Percentiles rank a stretch among this genome's conserved stretches.
These are phyloP conservation scores for Temnothorax nylanderi DNA, from an alignment of 1,140 invertebrate species.

Conservation along the genomic window DNA sequence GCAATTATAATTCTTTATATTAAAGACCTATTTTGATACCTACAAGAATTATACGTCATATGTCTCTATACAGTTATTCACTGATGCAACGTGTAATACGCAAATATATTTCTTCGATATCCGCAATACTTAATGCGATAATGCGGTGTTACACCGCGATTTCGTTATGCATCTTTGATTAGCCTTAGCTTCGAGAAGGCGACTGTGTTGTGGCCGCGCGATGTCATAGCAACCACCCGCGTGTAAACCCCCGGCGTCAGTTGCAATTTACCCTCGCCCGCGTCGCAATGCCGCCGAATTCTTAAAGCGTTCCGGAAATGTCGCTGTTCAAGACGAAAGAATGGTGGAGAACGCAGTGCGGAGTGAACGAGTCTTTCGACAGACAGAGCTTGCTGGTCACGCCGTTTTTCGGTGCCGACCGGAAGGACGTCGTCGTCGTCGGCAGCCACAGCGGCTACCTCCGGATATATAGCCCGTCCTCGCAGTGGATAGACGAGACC, in stretches of 20 bases:
- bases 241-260: background rate
- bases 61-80: background rate
- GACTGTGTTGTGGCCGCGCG: slow-evolving; percentile 56
- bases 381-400: slow-evolving; percentile 87
- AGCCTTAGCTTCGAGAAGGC: background rate
- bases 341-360: slow-evolving; percentile 90
- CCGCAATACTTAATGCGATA: background rate
- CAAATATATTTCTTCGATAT: background rate
- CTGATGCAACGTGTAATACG: background rate
- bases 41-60: background rate
- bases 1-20: background rate
- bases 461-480: slow-evolving; percentile 88
- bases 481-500: slow-evolving; percentile 83
- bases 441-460: slow-evolving; percentile 90
- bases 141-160: background rate
- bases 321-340: slow-evolving; percentile 93
- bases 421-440: slow-evolving; percentile 89
- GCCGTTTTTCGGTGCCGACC: slow-evolving; percentile 88
- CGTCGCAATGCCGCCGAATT: background rate
- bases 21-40: background rate
- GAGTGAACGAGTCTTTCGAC: slow-evolving; percentile 88
- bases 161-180: slow-evolving; percentile 32
- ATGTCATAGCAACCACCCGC: slow-evolving; percentile 58
- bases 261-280: background rate
- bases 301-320: slow-evolving; percentile 84